A percentile compares a stretch with the other conserved stretches of the same genome.
Conservation (phyloP, 2,888 invertebrate genomes). For the Acrocyrtus sp. region DNA sequence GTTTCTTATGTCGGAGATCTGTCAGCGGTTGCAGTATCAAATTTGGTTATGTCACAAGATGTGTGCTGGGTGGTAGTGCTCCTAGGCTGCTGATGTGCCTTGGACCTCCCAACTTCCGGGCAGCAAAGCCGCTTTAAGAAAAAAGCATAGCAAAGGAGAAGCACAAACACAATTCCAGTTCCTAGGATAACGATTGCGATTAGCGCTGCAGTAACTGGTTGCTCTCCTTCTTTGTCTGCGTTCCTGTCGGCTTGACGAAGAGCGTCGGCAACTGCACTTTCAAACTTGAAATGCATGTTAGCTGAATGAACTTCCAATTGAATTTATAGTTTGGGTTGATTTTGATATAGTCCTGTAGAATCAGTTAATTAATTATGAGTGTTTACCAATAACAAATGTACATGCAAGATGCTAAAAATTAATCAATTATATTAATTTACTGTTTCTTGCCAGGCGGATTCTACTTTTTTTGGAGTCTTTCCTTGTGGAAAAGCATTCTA, state of each 20-base stretch:
- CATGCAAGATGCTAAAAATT: background rate
- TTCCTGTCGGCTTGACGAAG: slow-evolving; percentile 4
- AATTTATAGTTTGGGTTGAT: background rate
- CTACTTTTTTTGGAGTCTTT: too few species aligned
- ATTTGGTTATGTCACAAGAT: slow-evolving; percentile 62
- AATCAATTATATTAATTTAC: too few species aligned
- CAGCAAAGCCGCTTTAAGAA: slow-evolving; percentile 75
- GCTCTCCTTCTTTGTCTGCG: slow-evolving; percentile 20
- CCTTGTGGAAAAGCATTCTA: too few species aligned
- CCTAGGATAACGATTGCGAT: slow-evolving; percentile 60
- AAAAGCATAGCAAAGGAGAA: slow-evolving; percentile 76
- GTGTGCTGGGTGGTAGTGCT: slow-evolving; percentile 62
- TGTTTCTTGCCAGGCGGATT: too few species aligned
- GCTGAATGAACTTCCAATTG: background rate
- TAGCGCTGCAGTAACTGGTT: slow-evolving; percentile 56
- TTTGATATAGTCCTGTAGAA: too few species aligned
- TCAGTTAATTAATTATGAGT: too few species aligned
- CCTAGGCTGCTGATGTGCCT: slow-evolving; percentile 51
- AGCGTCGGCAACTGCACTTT: slow-evolving; percentile 4
- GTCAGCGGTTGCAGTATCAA: slow-evolving; percentile 61
- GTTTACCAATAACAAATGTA: background rate
- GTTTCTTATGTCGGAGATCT: slow-evolving; percentile 60
- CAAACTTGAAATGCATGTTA: slow-evolving; percentile 3
- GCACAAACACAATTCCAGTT: slow-evolving; percentile 71
- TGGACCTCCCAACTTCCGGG: slow-evolving; percentile 64